Base-by-base conservation (phyloP, 37 sponge, comb jelly and placozoan species). In the Dysidea cf. avara region DNA sequence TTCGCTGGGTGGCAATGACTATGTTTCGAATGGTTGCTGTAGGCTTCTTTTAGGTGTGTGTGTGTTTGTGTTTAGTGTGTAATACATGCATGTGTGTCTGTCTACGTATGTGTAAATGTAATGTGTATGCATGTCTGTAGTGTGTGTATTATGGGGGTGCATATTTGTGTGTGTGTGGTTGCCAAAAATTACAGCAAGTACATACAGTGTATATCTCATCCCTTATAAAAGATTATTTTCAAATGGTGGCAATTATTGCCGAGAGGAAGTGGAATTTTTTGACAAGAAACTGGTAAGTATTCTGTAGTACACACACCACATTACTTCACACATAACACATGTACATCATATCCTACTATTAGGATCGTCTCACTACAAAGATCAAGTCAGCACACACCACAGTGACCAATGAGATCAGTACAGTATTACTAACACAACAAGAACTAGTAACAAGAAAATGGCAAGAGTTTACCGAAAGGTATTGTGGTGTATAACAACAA, bases 221-320 rank as follows among this genome's bases (percentile, higher is more conserved):
- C 35, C 22, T 17, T 76, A 3, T 48, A 9, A 14, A 39, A 90
- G 92, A 63, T 25, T 75, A 51, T 90, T 94, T 43, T 71, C 83
- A 46, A 81, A 89, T 57, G 95, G 90, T 67, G 90, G 90, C 0
- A 94, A 94, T 55, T 94, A 86, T 53, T 75, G 87, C 39, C 87
- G 62, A 0, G 87, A 94, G 25, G 95, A 94, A 52, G 76, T 78
- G n/a, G 87, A 86, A 38, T 6, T 33, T 18, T 90, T 69, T 39
- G 26, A 50, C 18, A 61, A 75, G 56, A 87, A 66, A 51, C 21
- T 87, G 77, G 88, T 81, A 52, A 20, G 69, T 43, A 32, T 29
- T 2, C 25, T 2, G 58, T 5, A 38, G 58, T 7, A 34, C n/a
- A n/a, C n/a, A n/a, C n/a, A n/a, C n/a, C n/a, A n/a, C n/a, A n/a